These are phyloP conservation scores for Capitulum mitella DNA, from an alignment of 2,888 invertebrate genomes.

Conservation along the genomic window DNA sequence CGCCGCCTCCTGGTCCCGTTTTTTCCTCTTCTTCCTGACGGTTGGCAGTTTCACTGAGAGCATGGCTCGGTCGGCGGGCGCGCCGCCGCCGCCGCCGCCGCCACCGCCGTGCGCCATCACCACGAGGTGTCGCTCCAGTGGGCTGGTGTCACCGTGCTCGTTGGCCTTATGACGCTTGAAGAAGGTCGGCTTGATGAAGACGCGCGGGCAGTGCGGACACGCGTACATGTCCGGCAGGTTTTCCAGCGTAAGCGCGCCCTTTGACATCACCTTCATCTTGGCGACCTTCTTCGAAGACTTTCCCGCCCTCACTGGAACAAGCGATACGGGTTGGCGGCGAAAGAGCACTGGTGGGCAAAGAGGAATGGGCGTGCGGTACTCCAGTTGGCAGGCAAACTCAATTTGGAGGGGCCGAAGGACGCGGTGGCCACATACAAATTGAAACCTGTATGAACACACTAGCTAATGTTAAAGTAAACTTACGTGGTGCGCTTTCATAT, in stretches of 20 bases:
- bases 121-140: constrained; percentile 54
- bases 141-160: constrained; percentile 37
- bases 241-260: not conserved
- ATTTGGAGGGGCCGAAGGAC: too few species aligned
- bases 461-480: too few species aligned
- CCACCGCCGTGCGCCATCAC: not conserved
- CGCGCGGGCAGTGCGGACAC: constrained; percentile 19
- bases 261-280: not conserved
- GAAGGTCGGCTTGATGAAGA: not conserved
- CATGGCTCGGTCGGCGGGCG: not conserved
- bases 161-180: not conserved
- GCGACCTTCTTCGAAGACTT: not conserved
- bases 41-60: not conserved
- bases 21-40: not conserved
- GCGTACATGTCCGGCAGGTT: constrained; percentile 1
- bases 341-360: too few species aligned
- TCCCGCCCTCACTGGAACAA: too few species aligned
- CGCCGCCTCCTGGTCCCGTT: not conserved
- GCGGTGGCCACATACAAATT: too few species aligned
- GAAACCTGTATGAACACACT: too few species aligned
- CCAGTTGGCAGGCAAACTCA: too few species aligned
- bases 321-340: too few species aligned
- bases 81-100: too few species aligned
- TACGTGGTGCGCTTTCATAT: too few species aligned
- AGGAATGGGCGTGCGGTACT: too few species aligned